Base-by-base conservation (phyloP, 2,113 vertebrate genomes). In the Platichthys stellatus region DNA sequence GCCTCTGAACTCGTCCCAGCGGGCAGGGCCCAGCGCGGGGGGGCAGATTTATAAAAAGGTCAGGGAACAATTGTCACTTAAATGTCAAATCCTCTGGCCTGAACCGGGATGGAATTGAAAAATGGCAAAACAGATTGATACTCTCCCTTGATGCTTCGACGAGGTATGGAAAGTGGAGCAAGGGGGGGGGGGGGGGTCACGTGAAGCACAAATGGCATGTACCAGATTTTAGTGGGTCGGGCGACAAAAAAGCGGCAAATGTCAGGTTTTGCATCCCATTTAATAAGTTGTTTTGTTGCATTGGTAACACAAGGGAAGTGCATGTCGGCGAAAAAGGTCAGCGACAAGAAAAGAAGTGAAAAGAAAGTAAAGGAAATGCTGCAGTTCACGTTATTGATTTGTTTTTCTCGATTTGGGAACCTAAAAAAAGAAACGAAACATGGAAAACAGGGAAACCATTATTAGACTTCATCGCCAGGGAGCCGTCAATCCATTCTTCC, bases 31-130 rank as follows among this genome's bases (percentile, higher is more conserved):
- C 24, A 81, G 74, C 80, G 59, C 47, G 0, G 53, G 67, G 26
- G 69, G 81, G 71, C 77, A 80, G 77, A 88, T 88, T 92, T 86
- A 56, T 86, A 87, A 86, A 92, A 93, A 91, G 87, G 88, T 93
- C 93, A 90, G 49, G 83, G 83, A 87, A 83, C 85, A 89, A 91
- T 93, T 90, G 90, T 86, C 90, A 90, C 80, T 87, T 88, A 94
- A 92, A 93, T 92, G 89, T 93, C 91, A 93, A 93, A 93, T 84
- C 74, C 40, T 88, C 73, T 72, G 86, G 85, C 78, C 54, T 82
- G 67, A 62, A 75, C 71, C n/a, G 4, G 28, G 78, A 90, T 85
- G 78, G 81, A 84, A 86, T 88, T 53, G 35, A 68, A 76, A 88
- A 86, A 80, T 61, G 74, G 74, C 78, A 62, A 83, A 85, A 76